phyloP scores from a whole-genome alignment of 2,113 vertebrate species.

The Synchiropus splendidus region DNA sequence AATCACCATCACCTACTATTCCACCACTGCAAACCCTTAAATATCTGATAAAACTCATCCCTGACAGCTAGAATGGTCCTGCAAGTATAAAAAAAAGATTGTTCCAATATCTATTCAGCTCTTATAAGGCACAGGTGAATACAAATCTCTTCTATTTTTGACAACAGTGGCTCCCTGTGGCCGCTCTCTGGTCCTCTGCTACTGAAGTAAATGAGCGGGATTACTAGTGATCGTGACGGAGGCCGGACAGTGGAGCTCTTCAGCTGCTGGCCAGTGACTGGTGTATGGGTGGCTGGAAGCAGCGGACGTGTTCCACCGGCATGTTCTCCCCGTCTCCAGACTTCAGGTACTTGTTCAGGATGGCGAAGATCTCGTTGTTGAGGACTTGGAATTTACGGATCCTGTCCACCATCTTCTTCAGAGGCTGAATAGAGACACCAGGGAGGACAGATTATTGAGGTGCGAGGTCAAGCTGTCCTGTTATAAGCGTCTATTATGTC shows the following conservation, averaged over 20 bases:
- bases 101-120: slow-evolving; percentile 40
- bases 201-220: slow-evolving; percentile 10
- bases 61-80: slow-evolving; percentile 28
- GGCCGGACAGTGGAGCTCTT: slow-evolving; percentile 20
- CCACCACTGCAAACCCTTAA: slow-evolving; percentile 66
- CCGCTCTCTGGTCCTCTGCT: slow-evolving; percentile 22
- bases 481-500: too few relatives aligned
- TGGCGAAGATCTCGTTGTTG: slow-evolving; percentile 89
- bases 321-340: slow-evolving; percentile 89
- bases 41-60: slow-evolving; percentile 61
- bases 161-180: slow-evolving; percentile 33
- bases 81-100: slow-evolving; percentile 55
- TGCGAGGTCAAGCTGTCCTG: too few relatives aligned
- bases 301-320: slow-evolving; percentile 92
- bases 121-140: slow-evolving; percentile 71
- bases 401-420: slow-evolving; percentile 98
- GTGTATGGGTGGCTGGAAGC: slow-evolving; percentile 97
- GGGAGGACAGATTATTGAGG: too few relatives aligned
- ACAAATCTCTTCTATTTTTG: slow-evolving; percentile 31
- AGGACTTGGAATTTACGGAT: slow-evolving; percentile 96
- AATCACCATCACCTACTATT: slow-evolving; percentile 29
- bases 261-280: slow-evolving; percentile 95
- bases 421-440: slow-evolving; percentile 64
- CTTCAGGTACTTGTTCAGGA: slow-evolving; percentile 95
- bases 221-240: slow-evolving; percentile 25